A percentile compares a stretch with the other conserved stretches of the same genome.
phyloP scores from a whole-genome alignment of 2,113 vertebrate species.

The Gnathonemus longibarbis region DNA sequence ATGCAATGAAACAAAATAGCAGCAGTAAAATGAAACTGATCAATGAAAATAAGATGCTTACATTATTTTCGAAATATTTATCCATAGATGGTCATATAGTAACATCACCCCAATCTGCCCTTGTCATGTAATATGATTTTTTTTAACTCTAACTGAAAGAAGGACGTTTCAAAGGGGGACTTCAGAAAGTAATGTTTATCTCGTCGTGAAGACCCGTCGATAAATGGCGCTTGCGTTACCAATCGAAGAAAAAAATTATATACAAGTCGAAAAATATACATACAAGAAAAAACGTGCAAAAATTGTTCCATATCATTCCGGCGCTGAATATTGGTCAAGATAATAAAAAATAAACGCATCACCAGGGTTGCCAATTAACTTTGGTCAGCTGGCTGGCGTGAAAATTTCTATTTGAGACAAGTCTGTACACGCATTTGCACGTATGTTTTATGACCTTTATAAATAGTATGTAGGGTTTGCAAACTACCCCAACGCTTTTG shows the following conservation, averaged over 20 bases:
- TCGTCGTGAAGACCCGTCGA: neutral
- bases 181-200: neutral
- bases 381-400: neutral
- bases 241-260: neutral
- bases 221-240: neutral
- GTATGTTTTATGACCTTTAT: neutral
- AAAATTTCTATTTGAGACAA: neutral
- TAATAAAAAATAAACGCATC: neutral
- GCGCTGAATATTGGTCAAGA: neutral
- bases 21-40: neutral
- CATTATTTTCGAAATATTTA: neutral
- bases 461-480: neutral
- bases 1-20: neutral
- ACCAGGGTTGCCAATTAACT: neutral
- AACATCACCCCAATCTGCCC: neutral
- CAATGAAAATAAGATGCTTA: neutral
- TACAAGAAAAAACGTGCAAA: neutral
- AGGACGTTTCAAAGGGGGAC: neutral
- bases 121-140: neutral
- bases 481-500: neutral
- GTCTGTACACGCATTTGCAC: neutral
- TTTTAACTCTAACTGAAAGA: neutral
- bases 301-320: neutral
- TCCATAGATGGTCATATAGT: neutral
- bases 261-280: neutral